These are phyloP conservation scores for Threskiornis aethiopicus DNA, from an alignment of 2,797 vertebrate genomes.

Conservation along the genomic window DNA sequence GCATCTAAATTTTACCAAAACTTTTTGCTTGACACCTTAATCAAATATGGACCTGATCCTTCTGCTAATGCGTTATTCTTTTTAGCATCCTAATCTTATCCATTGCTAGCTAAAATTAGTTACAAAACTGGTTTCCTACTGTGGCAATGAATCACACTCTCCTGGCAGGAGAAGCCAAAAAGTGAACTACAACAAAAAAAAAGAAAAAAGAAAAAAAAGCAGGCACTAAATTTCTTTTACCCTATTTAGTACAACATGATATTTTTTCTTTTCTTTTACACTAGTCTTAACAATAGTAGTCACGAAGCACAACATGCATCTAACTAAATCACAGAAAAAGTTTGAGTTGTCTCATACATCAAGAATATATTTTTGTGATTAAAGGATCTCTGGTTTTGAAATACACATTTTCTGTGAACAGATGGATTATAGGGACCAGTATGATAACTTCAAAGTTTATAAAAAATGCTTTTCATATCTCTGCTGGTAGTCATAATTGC, in stretches of 20 bases:
- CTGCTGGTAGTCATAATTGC: not conserved
- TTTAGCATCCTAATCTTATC: not conserved
- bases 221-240: not conserved
- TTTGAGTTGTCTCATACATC: not conserved
- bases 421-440: not conserved
- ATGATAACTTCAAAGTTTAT: not conserved
- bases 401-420: not conserved
- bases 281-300: not conserved
- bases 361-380: not conserved
- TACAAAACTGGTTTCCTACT: not conserved
- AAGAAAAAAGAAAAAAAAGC: not conserved
- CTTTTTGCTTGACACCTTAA: not conserved
- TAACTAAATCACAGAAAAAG: not conserved
- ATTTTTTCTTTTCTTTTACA: not conserved
- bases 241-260: not conserved
- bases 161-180: not conserved
- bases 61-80: not conserved
- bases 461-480: not conserved
- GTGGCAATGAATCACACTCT: not conserved
- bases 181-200: not conserved
- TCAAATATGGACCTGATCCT: not conserved
- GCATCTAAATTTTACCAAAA: not conserved
- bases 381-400: not conserved
- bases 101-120: not conserved
- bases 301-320: not conserved